Percentiles rank a stretch among this genome's conserved stretches.
Conservation (phyloP, 2,888 invertebrate genomes). For the Antheraea yamamai region DNA sequence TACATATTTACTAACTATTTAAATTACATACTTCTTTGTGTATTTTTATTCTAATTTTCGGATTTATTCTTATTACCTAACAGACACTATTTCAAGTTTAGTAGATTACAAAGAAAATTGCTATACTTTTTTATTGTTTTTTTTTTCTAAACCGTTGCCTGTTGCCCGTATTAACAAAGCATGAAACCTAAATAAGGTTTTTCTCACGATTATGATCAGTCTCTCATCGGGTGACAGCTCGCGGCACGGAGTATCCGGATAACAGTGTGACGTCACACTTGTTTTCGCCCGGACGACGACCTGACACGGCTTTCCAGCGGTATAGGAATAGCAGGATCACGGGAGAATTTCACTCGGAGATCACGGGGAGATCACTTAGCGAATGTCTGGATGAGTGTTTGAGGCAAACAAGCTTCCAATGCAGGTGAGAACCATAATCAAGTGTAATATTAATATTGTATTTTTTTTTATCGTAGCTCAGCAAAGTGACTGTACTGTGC, state of each 20-base stretch:
- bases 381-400: conserved; percentile 95
- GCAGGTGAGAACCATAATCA: conserved; percentile 82
- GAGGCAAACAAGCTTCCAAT: conserved; percentile 93
- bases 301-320: conserved; percentile 94
- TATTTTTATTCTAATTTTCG: background rate
- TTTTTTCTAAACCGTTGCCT: background rate
- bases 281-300: conserved; percentile 90
- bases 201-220: conserved; percentile 78
- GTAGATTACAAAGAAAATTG: background rate
- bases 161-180: conserved; percentile 36
- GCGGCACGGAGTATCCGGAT: conserved; percentile 94
- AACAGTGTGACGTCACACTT: conserved; percentile 92
- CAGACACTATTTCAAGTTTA: background rate
- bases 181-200: conserved; percentile 69
- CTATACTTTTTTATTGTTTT: background rate
- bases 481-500: too few relatives aligned
- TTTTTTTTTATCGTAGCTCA: too few relatives aligned
- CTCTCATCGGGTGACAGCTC: conserved; percentile 86
- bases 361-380: conserved; percentile 92
- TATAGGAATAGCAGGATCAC: conserved; percentile 93
- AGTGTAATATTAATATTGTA: background rate
- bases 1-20: background rate
- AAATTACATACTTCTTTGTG: background rate
- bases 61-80: background rate
- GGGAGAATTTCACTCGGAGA: conserved; percentile 94